Evolutionary conservation across 2,113 vertebrate genomes (phyloP), one percentile per base, ranked within the genome.

Genomic region (Ceyx cyanopectus): DNA sequence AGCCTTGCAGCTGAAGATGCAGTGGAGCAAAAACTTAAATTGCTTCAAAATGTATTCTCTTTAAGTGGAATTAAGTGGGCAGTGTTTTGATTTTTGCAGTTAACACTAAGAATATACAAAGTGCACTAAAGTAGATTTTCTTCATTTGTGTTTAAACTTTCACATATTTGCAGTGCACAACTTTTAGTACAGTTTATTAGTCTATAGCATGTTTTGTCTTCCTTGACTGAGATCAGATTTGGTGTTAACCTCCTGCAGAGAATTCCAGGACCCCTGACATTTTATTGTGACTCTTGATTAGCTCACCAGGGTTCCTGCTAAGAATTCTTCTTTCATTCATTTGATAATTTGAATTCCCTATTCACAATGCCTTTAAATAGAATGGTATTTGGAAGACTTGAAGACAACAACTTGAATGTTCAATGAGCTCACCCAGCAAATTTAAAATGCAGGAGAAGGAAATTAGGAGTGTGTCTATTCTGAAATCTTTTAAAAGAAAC

Each of bases 201-300:
- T 19, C 78, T 92, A 20, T 65, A 41, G 70, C 37, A 9, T 92
- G 83, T 94, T 96, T 96, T 95, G 87, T 95, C 91, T 93, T 89
- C 70, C 85, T 90, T 89, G 80, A 53, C 89, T 93, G 1, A 0
- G 67, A 89, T 95, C 87, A 92, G 10, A 92, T 95, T 94, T 90
- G 86, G 72, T 78, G 96, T 97, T 96, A 95, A 92, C 94, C 90
- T 95, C 96, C 92, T 91, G 92, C 56, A 18, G 95, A 95, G 96
- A 93, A 92, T 96, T 92, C 91, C 91, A 95, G 89, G 93, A 96
- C 95, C 91, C 85, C 90, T 94, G 94, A 96, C 94, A 95, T 92
- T 96, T 96, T 95, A 95, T 96, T 97, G 92, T 96, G 93, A 92
- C 89, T 97, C 92, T 95, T 95, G 92, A 96, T 96, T 96, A 96